Evolutionary conservation across 2,888 invertebrate species (phyloP).

Genomic region (Stegana nigrithorax): DNA sequence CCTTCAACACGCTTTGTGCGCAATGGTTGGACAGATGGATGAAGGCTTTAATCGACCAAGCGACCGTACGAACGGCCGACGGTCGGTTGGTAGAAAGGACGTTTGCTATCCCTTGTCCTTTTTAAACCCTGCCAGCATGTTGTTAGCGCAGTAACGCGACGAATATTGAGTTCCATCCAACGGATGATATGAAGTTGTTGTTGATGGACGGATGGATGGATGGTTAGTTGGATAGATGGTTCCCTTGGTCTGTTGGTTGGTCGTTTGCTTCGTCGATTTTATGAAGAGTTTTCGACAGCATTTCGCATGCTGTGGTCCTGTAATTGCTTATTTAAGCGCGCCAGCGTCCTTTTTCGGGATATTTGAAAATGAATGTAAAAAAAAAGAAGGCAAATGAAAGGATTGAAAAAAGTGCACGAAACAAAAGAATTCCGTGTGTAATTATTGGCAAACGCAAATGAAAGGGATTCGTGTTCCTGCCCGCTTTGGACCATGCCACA

Average conservation of each 20-base stretch:
- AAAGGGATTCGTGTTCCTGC: slow-evolving; percentile 19
- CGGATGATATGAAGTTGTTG: not conserved
- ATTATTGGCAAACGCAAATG: slow-evolving; percentile 45
- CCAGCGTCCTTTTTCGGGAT: slow-evolving; percentile 54
- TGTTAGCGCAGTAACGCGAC: not conserved
- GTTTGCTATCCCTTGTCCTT: slow-evolving; percentile 44
- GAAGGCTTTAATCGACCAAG: not conserved
- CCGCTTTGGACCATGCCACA: slow-evolving; percentile 13
- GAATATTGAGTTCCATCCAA: not conserved
- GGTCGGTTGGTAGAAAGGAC: slow-evolving; percentile 25
- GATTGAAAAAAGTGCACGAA: slow-evolving; percentile 36
- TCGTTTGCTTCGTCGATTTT: too few relatives aligned
- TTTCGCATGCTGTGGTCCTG: slow-evolving; percentile 33
- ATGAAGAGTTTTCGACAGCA: not conserved
- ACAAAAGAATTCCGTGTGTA: slow-evolving; percentile 57
- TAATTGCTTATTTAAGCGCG: slow-evolving; percentile 61
- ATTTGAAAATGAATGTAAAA: slow-evolving; percentile 23
- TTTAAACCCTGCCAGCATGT: slow-evolving; percentile 25
- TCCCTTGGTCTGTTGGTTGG: too few relatives aligned
- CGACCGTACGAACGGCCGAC: slow-evolving; percentile 1
- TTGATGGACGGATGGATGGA: slow-evolving; percentile 1
- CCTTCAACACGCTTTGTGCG: slow-evolving; percentile 20
- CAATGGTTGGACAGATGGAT: not conserved
- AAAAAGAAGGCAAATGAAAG: slow-evolving; percentile 27
- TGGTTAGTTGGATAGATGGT: slow-evolving; percentile 2